Conservation (phyloP, 2,113 vertebrate genomes). For the Procavia capensis region DNA sequence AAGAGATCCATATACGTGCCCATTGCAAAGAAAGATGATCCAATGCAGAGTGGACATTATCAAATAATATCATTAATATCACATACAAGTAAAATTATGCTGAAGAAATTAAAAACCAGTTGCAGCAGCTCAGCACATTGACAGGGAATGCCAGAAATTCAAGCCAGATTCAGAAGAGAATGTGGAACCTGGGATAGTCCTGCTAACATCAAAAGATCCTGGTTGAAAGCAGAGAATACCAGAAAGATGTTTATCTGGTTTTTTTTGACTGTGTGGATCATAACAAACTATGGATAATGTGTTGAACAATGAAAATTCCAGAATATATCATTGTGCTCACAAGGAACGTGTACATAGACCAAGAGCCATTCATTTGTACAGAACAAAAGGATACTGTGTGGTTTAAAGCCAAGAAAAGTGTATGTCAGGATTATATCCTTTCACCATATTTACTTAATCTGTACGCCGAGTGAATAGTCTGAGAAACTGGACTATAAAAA, state of each 20-base stretch:
- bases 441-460: neutral
- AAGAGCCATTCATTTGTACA: neutral
- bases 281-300: neutral
- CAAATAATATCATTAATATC: neutral
- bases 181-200: neutral
- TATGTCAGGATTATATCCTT: neutral
- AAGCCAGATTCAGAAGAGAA: neutral
- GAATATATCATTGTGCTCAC: neutral
- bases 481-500: neutral
- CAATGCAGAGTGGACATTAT: neutral
- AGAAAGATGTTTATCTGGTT: neutral
- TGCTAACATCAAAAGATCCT: neutral
- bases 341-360: neutral
- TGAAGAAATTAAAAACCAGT: neutral
- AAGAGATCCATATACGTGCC: neutral
- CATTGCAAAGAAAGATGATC: neutral
- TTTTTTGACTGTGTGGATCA: neutral
- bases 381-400: neutral
- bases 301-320: neutral
- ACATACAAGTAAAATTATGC: neutral
- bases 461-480: neutral
- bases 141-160: neutral
- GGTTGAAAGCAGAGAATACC: neutral
- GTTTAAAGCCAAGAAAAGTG: neutral
- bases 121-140: neutral